These are phyloP conservation scores for Acheta domesticus DNA, from an alignment of 2,888 invertebrate genomes.

Conservation along the genomic window DNA sequence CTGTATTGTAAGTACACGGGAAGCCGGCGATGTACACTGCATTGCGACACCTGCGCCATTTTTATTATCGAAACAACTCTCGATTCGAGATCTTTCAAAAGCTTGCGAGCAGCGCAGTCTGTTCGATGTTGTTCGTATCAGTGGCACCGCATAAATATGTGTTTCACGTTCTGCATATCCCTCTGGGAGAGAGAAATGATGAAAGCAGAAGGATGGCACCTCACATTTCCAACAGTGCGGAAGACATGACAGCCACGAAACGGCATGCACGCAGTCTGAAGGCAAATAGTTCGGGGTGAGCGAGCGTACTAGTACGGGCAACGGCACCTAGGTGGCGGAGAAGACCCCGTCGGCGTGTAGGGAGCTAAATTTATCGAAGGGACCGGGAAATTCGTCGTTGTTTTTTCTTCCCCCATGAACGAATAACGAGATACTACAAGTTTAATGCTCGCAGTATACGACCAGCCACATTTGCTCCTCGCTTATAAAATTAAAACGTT, in stretches of 20 bases:
- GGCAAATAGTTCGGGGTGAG: neutral
- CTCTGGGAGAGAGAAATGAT: neutral
- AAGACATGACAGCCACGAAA: neutral
- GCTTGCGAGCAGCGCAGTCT: constrained; percentile 18
- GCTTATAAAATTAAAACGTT: no score
- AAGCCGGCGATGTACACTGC: neutral
- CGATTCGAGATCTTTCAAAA: neutral
- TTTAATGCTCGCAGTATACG: no score
- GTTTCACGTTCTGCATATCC: neutral
- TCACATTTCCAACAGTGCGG: neutral
- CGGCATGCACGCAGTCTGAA: neutral
- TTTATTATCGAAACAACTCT: neutral
- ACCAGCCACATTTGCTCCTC: no score
- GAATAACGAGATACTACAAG: no score
- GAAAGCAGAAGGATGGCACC: constrained; percentile 18
- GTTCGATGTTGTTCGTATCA: constrained; percentile 18
- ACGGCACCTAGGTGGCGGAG: neutral
- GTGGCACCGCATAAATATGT: neutral
- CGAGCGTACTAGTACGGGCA: neutral
- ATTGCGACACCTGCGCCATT: constrained; percentile 18
- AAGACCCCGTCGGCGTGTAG: neutral
- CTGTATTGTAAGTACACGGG: no score
- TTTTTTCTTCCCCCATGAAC: no score
- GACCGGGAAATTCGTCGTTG: neutral
- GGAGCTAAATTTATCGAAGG: neutral